A percentile compares a stretch with the other conserved stretches of the same genome.
phyloP scores from a whole-genome alignment of 2,797 vertebrate genomes.

The Xenopus petersii region DNA sequence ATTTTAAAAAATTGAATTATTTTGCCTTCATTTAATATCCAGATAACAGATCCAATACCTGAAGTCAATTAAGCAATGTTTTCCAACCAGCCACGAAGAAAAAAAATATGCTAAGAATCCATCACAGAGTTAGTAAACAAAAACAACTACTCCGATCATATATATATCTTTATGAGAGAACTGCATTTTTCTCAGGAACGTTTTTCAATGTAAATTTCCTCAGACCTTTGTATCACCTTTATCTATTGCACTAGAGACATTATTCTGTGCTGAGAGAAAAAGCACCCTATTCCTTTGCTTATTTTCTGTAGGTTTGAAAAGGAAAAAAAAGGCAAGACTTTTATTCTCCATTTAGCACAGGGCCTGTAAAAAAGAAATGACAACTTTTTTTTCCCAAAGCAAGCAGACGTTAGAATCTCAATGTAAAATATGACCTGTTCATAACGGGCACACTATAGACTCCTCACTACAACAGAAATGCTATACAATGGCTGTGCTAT shows the following conservation, averaged over 20 bases:
- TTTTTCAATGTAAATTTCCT: slow-evolving; percentile 12
- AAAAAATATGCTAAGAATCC: background rate
- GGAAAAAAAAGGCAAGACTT: background rate
- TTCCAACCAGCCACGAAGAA: background rate
- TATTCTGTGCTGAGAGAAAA: background rate
- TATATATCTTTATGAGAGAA: background rate
- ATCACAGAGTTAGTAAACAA: background rate
- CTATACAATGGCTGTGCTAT: background rate
- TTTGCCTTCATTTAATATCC: too few relatives aligned
- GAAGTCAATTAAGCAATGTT: too few relatives aligned
- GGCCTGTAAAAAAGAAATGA: background rate
- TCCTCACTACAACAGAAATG: background rate
- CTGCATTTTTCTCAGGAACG: background rate
- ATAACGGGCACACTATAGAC: background rate
- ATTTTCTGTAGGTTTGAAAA: slow-evolving; percentile 11
- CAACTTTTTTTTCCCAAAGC: background rate
- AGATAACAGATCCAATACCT: too few relatives aligned
- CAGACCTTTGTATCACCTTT: slow-evolving; percentile 5
- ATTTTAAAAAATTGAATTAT: too few relatives aligned
- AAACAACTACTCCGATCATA: background rate
- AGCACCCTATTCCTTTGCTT: background rate
- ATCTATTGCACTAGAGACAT: slow-evolving; percentile 9
- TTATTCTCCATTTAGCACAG: background rate
- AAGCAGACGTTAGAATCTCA: background rate
- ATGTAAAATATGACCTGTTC: background rate